Percentiles rank a stretch among this genome's conserved stretches.
Conservation (phyloP, 1,140 invertebrate genomes). For the Ceratina australensis region DNA sequence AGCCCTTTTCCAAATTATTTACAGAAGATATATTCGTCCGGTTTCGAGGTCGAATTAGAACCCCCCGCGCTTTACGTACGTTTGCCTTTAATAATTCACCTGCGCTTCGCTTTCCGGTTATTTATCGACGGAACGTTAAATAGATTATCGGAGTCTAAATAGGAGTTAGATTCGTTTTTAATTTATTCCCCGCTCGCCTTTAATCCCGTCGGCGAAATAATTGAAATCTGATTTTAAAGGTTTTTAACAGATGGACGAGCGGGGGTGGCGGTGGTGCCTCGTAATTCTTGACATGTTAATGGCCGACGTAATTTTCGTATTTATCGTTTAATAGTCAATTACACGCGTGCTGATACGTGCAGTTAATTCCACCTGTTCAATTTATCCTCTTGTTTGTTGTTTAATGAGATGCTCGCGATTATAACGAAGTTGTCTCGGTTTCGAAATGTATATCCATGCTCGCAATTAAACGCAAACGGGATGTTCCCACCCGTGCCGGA, state of each 20-base stretch:
- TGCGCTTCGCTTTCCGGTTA: no score
- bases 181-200: no score
- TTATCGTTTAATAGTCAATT: constrained; percentile 27
- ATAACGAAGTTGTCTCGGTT: constrained; percentile 16
- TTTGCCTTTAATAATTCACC: no score
- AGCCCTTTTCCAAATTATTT: neutral
- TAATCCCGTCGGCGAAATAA: neutral
- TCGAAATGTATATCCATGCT: neutral
- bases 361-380: constrained; percentile 12
- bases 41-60: neutral
- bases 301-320: neutral
- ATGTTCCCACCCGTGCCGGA: neutral
- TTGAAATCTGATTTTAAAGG: neutral
- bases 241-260: no score
- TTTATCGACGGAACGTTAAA: no score
- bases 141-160: no score
- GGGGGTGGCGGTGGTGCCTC: no score
- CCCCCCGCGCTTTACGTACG: neutral
- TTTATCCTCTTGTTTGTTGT: constrained; percentile 22
- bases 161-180: no score
- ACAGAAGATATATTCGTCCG: neutral
- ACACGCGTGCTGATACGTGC: neutral
- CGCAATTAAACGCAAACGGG: constrained; percentile 2
- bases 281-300: constrained; percentile 3
- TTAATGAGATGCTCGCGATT: constrained; percentile 24